These are phyloP conservation scores for pig (Sus scrofa) DNA, from an alignment of 2,113 vertebrate genomes.

Conservation along the genomic window DNA sequence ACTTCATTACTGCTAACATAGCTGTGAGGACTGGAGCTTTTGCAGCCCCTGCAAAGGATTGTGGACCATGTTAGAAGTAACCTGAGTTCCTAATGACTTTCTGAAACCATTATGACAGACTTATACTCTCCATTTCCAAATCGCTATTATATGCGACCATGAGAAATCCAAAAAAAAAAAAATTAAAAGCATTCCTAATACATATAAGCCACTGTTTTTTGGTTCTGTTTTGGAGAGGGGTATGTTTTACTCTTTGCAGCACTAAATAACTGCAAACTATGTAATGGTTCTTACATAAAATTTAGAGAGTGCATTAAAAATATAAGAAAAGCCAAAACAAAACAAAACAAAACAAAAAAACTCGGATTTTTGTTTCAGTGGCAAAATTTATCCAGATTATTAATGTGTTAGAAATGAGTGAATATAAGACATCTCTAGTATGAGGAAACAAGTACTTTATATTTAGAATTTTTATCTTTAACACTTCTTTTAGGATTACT, in stretches of 20 bases:
- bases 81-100: not conserved
- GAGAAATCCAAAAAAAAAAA: not conserved
- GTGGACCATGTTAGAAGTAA: not conserved
- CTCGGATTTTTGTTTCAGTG: not conserved
- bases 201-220: not conserved
- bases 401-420: not conserved
- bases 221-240: not conserved
- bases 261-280: not conserved
- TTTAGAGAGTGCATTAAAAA: not conserved
- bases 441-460: not conserved
- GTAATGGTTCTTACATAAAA: not conserved
- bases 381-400: constrained; percentile 20
- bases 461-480: constrained; percentile 7
- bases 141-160: not conserved
- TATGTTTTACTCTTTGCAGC: not conserved
- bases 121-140: not conserved
- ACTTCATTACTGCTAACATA: not conserved
- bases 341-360: not conserved
- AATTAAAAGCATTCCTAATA: not conserved
- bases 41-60: not conserved
- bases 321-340: not conserved
- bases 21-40: not conserved
- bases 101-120: not conserved
- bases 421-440: not conserved
- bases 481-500: not conserved